Base-by-base conservation (phyloP, 53 echinoderm and acorn worm species). In the Pentamera pediparva region DNA sequence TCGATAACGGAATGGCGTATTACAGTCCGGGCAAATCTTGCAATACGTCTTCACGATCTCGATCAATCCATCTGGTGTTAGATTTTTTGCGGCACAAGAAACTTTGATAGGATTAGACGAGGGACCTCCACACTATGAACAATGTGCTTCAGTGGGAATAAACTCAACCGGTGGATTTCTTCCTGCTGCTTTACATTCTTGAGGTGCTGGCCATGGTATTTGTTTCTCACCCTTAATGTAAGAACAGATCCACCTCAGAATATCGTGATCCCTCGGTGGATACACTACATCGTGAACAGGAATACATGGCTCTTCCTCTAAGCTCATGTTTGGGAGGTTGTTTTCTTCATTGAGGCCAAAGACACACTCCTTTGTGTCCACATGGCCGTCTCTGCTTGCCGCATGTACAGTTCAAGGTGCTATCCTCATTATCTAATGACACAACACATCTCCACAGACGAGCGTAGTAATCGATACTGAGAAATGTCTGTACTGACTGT, bases 141-240 rank as follows among this genome's bases (percentile, higher is more conserved):
- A 75, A 9, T 17, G 28, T 17, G 35, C 26, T 56, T 75, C 58
- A 4, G 39, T 57, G 17, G 75, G 59, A 36, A 75, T 57, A 34
- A 62, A 62, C 15, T 62, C 36, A 62, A 9, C 21, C 36, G 37
- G 62, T 35, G 34, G 37, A 62, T 19, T 34, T 8, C 62, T 37
- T 17, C 7, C 19, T 7, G 0, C 4, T 7, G 34, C 36, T 10
- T 17, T 36, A 3, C n/a, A 62, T 18, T 34, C 36, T 21, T 13
- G 3, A 35, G 69, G 69, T 21, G 45, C 8, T n/a, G 69, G 69
- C 69, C 69, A 69, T 43, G 69, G 69, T 17, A 69, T 69, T 11
- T 47, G 22, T 43, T 69, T 43, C n/a, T 69, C 4, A n/a, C 27
- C 11, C 27, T 43, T 39, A 2, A 69, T 8, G 26, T 69, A 69